A percentile compares a stretch with the other conserved stretches of the same genome.
phyloP scores from a whole-genome alignment of 92 coral and sea anemone species.

The Pocillopora grandis region DNA sequence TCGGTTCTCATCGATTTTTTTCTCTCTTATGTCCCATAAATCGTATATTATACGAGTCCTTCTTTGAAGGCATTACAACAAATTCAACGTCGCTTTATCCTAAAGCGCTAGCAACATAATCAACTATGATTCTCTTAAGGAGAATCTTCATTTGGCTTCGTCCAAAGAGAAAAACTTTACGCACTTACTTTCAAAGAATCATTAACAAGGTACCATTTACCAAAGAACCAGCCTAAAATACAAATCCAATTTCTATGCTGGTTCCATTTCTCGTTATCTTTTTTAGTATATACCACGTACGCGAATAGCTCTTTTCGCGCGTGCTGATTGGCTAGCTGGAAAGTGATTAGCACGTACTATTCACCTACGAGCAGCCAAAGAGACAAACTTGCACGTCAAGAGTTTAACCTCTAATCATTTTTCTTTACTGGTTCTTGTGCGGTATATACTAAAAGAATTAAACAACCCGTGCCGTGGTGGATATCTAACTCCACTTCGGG shows the following conservation, averaged over 20 bases:
- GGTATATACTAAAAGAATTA: too few relatives aligned
- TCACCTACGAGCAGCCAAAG: too few relatives aligned
- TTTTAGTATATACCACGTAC: background rate
- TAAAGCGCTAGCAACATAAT: background rate
- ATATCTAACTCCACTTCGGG: too few relatives aligned
- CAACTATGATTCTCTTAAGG: background rate
- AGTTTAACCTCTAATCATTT: too few relatives aligned
- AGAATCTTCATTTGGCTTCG: background rate
- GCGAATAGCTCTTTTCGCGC: too few relatives aligned
- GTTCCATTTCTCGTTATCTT: background rate
- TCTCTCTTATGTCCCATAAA: background rate
- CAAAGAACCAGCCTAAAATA: background rate
- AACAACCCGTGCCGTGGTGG: too few relatives aligned
- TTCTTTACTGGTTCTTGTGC: too few relatives aligned
- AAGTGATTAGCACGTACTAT: too few relatives aligned
- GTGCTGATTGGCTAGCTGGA: too few relatives aligned
- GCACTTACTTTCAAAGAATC: background rate
- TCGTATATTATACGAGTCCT: background rate
- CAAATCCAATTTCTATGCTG: background rate
- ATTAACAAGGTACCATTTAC: background rate
- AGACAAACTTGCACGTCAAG: too few relatives aligned
- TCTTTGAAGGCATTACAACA: background rate
- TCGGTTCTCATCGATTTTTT: background rate
- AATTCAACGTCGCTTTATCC: background rate
- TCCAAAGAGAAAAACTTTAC: background rate